Conservation (phyloP, 1,140 invertebrate genomes). For the Lordiphosa mommai region DNA sequence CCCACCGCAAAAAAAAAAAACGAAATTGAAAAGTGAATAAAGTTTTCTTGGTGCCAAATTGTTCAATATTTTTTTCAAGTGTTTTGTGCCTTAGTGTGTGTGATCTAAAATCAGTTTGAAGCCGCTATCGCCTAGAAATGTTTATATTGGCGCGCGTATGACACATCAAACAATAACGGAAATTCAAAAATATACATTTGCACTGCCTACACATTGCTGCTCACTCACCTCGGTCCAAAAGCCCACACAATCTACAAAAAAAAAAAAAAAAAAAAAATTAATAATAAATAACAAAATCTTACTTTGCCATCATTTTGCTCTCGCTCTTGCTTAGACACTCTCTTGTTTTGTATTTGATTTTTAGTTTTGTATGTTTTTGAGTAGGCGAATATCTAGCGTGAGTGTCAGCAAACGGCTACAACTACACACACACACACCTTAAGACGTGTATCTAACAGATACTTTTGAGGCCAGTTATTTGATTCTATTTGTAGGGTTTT, state of each 20-base stretch:
- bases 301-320: conserved; percentile 37
- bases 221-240: neutral
- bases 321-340: neutral
- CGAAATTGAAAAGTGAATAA: conserved; percentile 10
- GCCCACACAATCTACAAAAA: conserved; percentile 5
- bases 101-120: conserved; percentile 1
- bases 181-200: neutral
- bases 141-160: neutral
- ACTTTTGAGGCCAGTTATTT: conserved; percentile 17
- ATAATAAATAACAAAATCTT: neutral
- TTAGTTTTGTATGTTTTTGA: conserved; percentile 9
- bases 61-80: neutral
- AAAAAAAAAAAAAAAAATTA: neutral
- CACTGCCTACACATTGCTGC: neutral
- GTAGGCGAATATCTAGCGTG: conserved; percentile 32
- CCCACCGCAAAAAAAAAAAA: conserved; percentile 21
- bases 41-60: neutral
- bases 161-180: conserved; percentile 1
- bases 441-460: conserved; percentile 40
- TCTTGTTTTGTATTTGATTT: neutral
- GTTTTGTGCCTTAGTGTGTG: neutral
- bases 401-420: too few relatives aligned
- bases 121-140: neutral
- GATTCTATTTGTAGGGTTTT: conserved; percentile 5
- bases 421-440: too few relatives aligned